Evolutionary conservation across 2,113 vertebrate genomes (phyloP).

Genomic region (Typhlomys cinereus): DNA sequence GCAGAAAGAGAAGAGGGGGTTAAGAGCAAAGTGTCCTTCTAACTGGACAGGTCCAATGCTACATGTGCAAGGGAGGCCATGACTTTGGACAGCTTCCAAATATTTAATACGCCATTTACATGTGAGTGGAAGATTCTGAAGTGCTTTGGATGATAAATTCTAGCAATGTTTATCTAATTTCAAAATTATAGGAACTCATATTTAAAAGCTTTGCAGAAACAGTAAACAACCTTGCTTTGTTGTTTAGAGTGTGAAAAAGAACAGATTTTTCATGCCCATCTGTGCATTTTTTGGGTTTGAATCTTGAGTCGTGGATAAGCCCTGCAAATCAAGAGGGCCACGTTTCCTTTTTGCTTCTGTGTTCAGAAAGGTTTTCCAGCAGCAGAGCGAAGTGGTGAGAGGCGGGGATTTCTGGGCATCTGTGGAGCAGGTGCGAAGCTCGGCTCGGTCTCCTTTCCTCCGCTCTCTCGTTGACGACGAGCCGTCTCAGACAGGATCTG

Average conservation of each 20-base stretch:
- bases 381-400: slow-evolving; percentile 18
- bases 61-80: slow-evolving; percentile 10
- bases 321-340: neutral
- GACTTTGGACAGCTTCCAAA: slow-evolving; percentile 51
- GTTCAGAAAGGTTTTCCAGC: neutral
- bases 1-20: too few relatives aligned
- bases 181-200: slow-evolving; percentile 12
- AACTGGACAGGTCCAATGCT: slow-evolving; percentile 20
- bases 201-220: slow-evolving; percentile 43
- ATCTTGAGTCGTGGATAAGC: slow-evolving; percentile 22
- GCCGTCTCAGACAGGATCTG: neutral
- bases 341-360: neutral
- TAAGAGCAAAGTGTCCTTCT: slow-evolving; percentile 43
- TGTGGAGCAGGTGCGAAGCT: neutral
- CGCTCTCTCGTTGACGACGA: neutral
- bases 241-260: slow-evolving; percentile 19
- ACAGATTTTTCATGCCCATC: neutral
- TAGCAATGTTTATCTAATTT: slow-evolving; percentile 59
- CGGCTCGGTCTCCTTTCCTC: neutral
- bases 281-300: slow-evolving; percentile 29
- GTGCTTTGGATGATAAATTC: slow-evolving; percentile 61
- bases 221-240: slow-evolving; percentile 52
- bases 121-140: slow-evolving; percentile 44
- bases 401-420: neutral
- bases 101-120: slow-evolving; percentile 52